phyloP scores from a whole-genome alignment of 1,140 invertebrate genomes.

The Caenorhabditis inopinata region DNA sequence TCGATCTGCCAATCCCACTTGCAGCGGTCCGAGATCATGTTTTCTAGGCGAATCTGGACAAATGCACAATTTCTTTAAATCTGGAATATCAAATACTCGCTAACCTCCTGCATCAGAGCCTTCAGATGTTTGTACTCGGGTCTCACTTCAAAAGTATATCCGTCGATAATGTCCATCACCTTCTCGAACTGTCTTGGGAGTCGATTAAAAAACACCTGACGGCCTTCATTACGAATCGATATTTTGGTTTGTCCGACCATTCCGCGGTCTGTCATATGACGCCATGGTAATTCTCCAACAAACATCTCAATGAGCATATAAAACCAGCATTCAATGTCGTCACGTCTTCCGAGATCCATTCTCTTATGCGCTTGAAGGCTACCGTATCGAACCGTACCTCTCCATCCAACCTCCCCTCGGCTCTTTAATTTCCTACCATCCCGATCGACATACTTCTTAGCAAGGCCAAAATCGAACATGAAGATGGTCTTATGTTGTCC shows the following conservation, averaged over 20 bases:
- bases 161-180: slow-evolving; percentile 30
- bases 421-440: background rate
- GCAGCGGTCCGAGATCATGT: background rate
- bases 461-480: slow-evolving; percentile 48
- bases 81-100: too few species aligned
- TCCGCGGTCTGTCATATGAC: slow-evolving; percentile 35
- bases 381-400: slow-evolving; percentile 43
- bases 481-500: slow-evolving; percentile 37
- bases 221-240: background rate
- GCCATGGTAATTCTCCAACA: slow-evolving; percentile 41
- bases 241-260: slow-evolving; percentile 12
- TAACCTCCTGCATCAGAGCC: background rate
- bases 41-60: background rate
- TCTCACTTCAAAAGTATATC: background rate
- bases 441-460: slow-evolving; percentile 36
- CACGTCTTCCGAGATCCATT: slow-evolving; percentile 41
- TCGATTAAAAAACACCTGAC: slow-evolving; percentile 20
- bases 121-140: slow-evolving; percentile 16
- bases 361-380: slow-evolving; percentile 37
- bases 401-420: slow-evolving; percentile 45
- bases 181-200: slow-evolving; percentile 26
- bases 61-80: too few species aligned
- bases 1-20: slow-evolving; percentile 17
- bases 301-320: slow-evolving; percentile 45
- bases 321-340: slow-evolving; percentile 45